Evolutionary conservation across 1,140 invertebrate species (phyloP).

Genomic region (Drosophila grimshawi): DNA sequence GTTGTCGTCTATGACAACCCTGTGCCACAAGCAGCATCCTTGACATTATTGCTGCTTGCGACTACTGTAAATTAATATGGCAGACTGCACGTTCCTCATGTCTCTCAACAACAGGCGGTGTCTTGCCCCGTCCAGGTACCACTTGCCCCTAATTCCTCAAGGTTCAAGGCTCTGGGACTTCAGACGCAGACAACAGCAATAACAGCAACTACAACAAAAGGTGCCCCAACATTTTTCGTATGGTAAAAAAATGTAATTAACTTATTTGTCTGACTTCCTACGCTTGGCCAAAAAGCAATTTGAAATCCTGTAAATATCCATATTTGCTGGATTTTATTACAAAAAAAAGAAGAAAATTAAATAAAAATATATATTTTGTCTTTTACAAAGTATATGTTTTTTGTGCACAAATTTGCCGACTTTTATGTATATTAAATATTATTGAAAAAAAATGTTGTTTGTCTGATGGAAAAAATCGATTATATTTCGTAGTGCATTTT

Average conservation of each 20-base stretch:
- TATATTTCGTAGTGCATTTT: no score
- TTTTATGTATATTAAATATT: no score
- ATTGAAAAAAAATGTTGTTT: no score
- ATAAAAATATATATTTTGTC: no score
- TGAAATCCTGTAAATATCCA: slow-evolving; percentile 13
- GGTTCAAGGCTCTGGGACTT: slow-evolving; percentile 35
- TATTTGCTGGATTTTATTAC: slow-evolving; percentile 6
- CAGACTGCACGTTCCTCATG: background rate
- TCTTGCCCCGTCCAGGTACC: no score
- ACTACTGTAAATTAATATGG: slow-evolving; percentile 46
- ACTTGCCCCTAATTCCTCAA: no score
- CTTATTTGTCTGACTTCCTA: slow-evolving; percentile 21
- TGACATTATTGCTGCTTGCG: slow-evolving; percentile 28
- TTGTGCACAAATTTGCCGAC: no score
- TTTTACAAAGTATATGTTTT: no score
- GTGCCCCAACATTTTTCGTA: slow-evolving; percentile 14
- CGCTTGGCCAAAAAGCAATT: background rate
- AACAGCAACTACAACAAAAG: background rate
- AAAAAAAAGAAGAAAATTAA: background rate
- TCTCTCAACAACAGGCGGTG: no score
- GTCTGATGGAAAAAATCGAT: no score
- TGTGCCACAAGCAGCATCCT: slow-evolving; percentile 26
- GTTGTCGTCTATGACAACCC: slow-evolving; percentile 29
- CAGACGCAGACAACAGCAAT: slow-evolving; percentile 12
- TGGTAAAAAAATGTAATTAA: slow-evolving; percentile 44